Conservation (phyloP, 2,888 invertebrate species). For the Erebia ligea region DNA sequence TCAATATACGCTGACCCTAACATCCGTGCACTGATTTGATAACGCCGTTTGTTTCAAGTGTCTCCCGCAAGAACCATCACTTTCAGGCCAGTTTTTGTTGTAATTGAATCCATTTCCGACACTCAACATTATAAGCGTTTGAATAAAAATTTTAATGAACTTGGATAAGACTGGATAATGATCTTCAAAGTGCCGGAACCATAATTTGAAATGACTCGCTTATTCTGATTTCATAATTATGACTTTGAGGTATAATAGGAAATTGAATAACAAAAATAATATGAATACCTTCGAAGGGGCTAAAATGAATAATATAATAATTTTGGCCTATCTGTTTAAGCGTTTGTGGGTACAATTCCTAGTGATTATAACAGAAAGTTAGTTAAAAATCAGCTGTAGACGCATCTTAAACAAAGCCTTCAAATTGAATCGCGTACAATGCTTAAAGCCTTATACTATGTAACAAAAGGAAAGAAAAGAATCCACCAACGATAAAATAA, state of each 20-base stretch:
- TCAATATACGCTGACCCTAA: conserved; percentile 1
- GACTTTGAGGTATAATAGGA: not conserved
- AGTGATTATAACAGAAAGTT: too few species aligned
- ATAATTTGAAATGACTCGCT: conserved; percentile 3
- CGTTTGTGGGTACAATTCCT: too few species aligned
- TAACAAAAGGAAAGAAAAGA: too few species aligned
- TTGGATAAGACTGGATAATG: conserved; percentile 8
- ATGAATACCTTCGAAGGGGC: too few species aligned
- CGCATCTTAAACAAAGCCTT: too few species aligned
- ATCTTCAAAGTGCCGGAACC: not conserved
- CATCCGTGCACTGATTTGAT: conserved; percentile 76
- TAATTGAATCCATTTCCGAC: conserved; percentile 44
- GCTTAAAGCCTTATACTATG: too few species aligned
- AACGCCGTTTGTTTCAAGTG: conserved; percentile 80
- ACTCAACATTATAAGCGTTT: conserved; percentile 53
- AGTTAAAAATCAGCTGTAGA: too few species aligned
- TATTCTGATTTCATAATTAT: not conserved
- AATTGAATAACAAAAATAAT: too few species aligned
- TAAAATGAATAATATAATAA: too few species aligned
- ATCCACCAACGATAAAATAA: too few species aligned
- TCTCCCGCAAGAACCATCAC: conserved; percentile 66
- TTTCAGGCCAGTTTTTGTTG: conserved; percentile 62
- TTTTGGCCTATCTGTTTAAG: too few species aligned
- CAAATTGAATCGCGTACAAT: too few species aligned
- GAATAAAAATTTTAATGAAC: conserved; percentile 47